Evolutionary conservation across 1,140 invertebrate genomes (phyloP), one percentile per base, ranked within the genome.

Genomic region (Brachionus asplanchnoidis): DNA sequence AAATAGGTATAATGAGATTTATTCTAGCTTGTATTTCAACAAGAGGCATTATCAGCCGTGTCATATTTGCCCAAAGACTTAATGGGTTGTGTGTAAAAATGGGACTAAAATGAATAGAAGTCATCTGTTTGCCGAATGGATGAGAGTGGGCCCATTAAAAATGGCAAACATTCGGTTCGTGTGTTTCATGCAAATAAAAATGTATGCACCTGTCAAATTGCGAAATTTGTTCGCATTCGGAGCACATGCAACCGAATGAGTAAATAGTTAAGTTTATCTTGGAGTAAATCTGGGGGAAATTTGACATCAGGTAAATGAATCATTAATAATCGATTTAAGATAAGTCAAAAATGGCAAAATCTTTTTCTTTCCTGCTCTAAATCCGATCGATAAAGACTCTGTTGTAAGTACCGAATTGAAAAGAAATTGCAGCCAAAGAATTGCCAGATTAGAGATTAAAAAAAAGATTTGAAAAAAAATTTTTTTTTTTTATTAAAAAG

Each of bases 311-410:
- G 32, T 73, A 73, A 73, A 73, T 73, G 68, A 73, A 46, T 73
- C 68, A 73, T 73, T 73, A 73, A 42, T 73, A 73, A 73, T 73
- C 68, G 68, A 73, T 73, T 73, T 73, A 73, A 73, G 68, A 73
- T 73, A 73, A 73, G 68, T 32, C 32, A 28, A 68, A 68, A 68
- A 68, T 68, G 32, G 23, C 65, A 26, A 1, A 36, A 26, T 68
- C n/a, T 40, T 40, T 40, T 73, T 73, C 14, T 73, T 42, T 73
- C 36, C 40, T 73, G 53, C 53, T 60, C 53, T 60, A 60, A 60
- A 60, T 60, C 14, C 53, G 53, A 60, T 60, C 53, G 53, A 60
- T 60, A 60, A 60, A 26, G 53, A 26, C 8, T 73, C 9, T 23
- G 8, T 12, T 23, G 8, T 12, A 40, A 73, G 42, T 20, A 42